A percentile compares a stretch with the other conserved stretches of the same genome.
These are phyloP conservation scores for Galeopterus variegatus DNA, from an alignment of 2,113 vertebrate species.

Conservation along the genomic window DNA sequence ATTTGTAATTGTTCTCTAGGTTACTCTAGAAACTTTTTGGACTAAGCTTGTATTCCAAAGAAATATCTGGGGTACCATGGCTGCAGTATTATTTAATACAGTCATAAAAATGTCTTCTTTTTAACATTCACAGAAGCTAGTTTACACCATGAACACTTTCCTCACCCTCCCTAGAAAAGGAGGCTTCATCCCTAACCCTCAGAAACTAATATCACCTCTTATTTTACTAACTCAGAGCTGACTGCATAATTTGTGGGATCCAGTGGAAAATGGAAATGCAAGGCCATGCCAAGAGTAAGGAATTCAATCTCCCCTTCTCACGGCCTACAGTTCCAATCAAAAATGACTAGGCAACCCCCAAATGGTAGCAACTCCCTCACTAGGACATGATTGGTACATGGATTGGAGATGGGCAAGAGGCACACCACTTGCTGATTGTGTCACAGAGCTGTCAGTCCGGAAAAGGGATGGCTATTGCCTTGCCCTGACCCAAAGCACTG, in stretches of 20 bases:
- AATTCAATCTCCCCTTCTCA: neutral
- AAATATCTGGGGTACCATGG: neutral
- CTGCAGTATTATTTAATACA: neutral
- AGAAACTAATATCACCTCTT: neutral
- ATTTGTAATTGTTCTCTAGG: neutral
- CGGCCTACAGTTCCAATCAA: neutral
- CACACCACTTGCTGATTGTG: neutral
- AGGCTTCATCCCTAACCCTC: neutral
- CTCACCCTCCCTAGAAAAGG: neutral
- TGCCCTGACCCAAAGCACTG: neutral
- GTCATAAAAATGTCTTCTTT: neutral
- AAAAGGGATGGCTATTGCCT: neutral
- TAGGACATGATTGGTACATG: neutral
- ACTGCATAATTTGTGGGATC: neutral
- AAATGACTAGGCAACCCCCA: neutral
- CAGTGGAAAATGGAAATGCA: neutral
- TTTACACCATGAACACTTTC: neutral
- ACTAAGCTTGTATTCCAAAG: neutral
- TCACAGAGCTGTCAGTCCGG: neutral
- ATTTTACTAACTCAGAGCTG: neutral
- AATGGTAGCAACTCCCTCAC: neutral
- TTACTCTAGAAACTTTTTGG: neutral
- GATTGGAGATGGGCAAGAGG: neutral
- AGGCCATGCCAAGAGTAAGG: rapidly evolving
- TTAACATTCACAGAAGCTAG: neutral